Percentiles rank a stretch among this genome's conserved stretches.
Evolutionary conservation across 2,797 vertebrate species (phyloP).

Genomic region (Silurus aristotelis): DNA sequence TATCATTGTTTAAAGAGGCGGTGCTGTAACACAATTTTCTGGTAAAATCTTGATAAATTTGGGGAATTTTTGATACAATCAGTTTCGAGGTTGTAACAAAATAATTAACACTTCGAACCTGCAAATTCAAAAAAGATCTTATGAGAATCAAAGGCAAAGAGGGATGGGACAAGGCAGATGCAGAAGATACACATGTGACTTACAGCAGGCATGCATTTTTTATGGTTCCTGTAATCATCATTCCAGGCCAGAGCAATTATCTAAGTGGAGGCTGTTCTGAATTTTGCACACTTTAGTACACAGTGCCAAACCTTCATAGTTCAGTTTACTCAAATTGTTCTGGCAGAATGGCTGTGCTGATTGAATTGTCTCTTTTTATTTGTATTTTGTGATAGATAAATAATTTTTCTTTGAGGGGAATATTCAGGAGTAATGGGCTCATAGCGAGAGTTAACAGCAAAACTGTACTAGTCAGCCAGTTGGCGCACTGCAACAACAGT

Average conservation of each 20-base stretch:
- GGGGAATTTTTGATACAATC: background rate
- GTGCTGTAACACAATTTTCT: background rate
- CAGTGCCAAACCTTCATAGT: constrained; percentile 26
- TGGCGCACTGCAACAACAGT: background rate
- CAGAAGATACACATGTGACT: constrained; percentile 10
- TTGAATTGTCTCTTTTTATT: background rate
- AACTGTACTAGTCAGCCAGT: background rate
- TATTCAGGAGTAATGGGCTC: background rate
- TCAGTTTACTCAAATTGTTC: constrained; percentile 10
- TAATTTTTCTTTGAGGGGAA: too few relatives aligned
- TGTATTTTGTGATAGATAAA: background rate
- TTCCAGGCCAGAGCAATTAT: constrained; percentile 33
- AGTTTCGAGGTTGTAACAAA: background rate
- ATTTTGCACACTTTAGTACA: constrained; percentile 24
- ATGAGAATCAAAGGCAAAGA: background rate
- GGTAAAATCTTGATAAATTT: background rate
- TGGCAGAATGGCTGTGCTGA: constrained; percentile 1
- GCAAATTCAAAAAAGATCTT: background rate
- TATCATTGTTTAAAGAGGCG: background rate
- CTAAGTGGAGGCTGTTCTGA: constrained; percentile 24
- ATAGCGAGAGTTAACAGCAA: background rate
- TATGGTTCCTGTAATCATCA: constrained; percentile 33
- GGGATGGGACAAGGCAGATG: background rate
- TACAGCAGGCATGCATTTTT: constrained; percentile 41
- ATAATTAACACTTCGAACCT: background rate